Evolutionary conservation across 2,113 vertebrate species (phyloP), one percentile per base, ranked within the genome.

Genomic region (Dryoscopus gambensis): DNA sequence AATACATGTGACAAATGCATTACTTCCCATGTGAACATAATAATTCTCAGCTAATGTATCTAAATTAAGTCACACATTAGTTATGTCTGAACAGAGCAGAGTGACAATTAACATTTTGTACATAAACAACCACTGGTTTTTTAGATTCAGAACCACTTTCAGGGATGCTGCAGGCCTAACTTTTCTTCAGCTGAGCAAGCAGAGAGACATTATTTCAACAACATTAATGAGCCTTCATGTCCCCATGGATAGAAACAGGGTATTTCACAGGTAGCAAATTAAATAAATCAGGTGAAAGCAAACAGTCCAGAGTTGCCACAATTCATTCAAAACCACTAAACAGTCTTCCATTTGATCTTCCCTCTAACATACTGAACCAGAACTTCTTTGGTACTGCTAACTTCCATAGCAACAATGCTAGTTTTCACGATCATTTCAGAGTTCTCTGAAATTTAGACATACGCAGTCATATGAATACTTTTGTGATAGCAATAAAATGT

Each of bases 61-160:
- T 62, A 69, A 93, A 93, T 88, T 65, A 94, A 93, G 63, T 67
- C 59, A 70, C 19, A 39, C 33, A 83, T 87, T 94, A 80, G 71
- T 91, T 90, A 88, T n/a, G 64, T 90, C 82, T 91, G 76, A 90
- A 70, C n/a, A 96, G 44, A 94, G 35, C 40, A 90, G 74, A 79
- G 49, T 6, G 3, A 84, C 57, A 87, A 91, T 89, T 96, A 91
- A 85, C 67, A 87, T 76, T 91, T 63, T 80, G 62, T 70, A 83
- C 14, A 49, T 83, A 80, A 93, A 67, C 39, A 90, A 21, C 59
- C 16, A 69, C 10, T 22, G 23, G 6, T 65, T 63, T 81, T 79
- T 87, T 70, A 67, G 44, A 75, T 63, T 80, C 74, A 64, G 49
- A 94, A 84, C 57, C n/a, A 52, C 42, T 68, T 90, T 55, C 47